Evolutionary conservation across 2,888 invertebrate genomes (phyloP), one percentile per base, ranked within the genome.

Genomic region (Drosophila demipolita): DNA sequence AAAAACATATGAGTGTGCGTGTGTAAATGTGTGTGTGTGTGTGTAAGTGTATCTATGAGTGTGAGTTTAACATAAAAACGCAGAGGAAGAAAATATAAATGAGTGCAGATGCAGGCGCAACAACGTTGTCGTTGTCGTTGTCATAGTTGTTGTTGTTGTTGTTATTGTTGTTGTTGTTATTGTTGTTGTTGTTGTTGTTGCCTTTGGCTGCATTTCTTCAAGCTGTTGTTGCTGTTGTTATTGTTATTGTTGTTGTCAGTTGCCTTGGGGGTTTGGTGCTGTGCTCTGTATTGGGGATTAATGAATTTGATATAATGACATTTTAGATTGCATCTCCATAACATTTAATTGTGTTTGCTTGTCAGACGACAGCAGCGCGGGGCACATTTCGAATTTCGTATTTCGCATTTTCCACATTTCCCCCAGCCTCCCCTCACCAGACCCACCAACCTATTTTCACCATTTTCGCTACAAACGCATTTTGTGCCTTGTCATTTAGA

Each of bases 241-340:
- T 53, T 49, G 54, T n/a, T 58, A 50, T 8, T 59, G 73, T 53
- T 67, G 67, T 42, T 42, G 42, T n/a, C 40, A 36, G 66, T 33
- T 33, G 50, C 50, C 53, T 53, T 75, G 76, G 57, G 69, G 73
- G 58, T 54, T 61, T 66, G 62, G 53, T 35, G 67, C 58, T 52
- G 55, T 32, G 76, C 58, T 62, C 71, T 82, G 78, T 84, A 83
- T 87, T 87, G 76, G 80, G 90, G 89, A 90, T 90, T 91, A 91
- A 90, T 90, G 91, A 91, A 90, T 90, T 91, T 91, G 90, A 90
- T 90, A 88, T 90, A 90, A 90, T 90, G 90, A 91, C 91, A 91
- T 90, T 89, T 88, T 91, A 82, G 91, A 90, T 88, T 91, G 91
- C 91, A 90, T 91, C 90, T 91, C 91, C 91, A 91, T 91, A 90